These are phyloP conservation scores for Chrysaora quinquecirrha DNA, from an alignment of 30 jellyfish, hydroid and myxozoan genomes.

Conservation along the genomic window DNA sequence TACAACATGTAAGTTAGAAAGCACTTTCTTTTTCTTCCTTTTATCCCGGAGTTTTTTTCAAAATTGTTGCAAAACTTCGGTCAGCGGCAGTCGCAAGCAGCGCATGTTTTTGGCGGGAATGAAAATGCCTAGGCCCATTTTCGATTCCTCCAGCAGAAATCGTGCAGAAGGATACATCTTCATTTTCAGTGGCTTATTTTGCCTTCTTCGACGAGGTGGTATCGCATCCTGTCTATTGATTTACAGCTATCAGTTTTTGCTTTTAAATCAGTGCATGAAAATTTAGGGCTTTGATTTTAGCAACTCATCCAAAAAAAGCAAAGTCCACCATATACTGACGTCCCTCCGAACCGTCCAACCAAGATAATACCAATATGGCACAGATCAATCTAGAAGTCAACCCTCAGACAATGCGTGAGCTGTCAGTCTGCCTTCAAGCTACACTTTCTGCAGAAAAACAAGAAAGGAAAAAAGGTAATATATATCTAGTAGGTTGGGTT, in stretches of 20 bases:
- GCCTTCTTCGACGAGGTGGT: not conserved
- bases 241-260: not conserved
- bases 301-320: too few species aligned
- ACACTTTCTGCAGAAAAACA: slow-evolving; percentile 76
- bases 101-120: slow-evolving; percentile 80
- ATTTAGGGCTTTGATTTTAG: not conserved
- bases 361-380: not conserved
- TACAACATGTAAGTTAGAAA: too few species aligned
- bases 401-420: slow-evolving; percentile 54
- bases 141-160: not conserved
- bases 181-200: not conserved
- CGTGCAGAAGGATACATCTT: not conserved
- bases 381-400: slow-evolving; percentile 44
- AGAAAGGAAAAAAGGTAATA: slow-evolving; percentile 76
- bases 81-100: slow-evolving; percentile 39
- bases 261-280: not conserved
- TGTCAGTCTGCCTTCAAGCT: slow-evolving; percentile 68
- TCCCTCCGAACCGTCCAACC: too few species aligned
- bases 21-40: too few species aligned
- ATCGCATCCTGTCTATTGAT: not conserved
- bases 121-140: slow-evolving; percentile 42
- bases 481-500: not conserved
- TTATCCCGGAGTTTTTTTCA: too few species aligned
- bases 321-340: too few species aligned
- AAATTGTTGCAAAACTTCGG: too few species aligned